phyloP scores from a whole-genome alignment of 2,113 vertebrate species.

The Taxidea taxus region DNA sequence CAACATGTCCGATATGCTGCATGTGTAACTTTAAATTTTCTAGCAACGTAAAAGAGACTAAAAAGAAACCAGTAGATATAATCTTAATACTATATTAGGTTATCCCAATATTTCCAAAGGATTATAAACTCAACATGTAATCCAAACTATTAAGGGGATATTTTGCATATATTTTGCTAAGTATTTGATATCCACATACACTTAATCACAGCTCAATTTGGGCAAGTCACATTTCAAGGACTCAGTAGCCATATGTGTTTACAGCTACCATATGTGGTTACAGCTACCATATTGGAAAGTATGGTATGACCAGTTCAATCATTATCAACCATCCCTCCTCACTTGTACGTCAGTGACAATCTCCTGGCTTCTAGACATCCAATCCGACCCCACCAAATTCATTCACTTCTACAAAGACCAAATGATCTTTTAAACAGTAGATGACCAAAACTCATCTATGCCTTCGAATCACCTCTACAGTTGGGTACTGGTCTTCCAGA shows the following conservation, averaged over 20 bases:
- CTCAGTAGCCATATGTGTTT: not conserved
- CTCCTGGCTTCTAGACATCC: not conserved
- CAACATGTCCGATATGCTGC: accelerated
- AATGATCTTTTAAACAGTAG: accelerated
- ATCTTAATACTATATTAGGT: not conserved
- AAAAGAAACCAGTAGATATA: not conserved
- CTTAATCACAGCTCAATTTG: not conserved
- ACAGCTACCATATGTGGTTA: not conserved
- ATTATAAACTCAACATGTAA: not conserved
- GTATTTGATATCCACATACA: not conserved
- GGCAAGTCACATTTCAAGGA: too few species aligned
- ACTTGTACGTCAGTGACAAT: not conserved
- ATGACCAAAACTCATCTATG: not conserved
- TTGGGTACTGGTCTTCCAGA: not conserved
- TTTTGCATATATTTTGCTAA: not conserved
- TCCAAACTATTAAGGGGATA: not conserved
- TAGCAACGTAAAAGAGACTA: not conserved
- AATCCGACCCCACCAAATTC: not conserved
- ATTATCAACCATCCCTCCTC: not conserved
- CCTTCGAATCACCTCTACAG: not conserved
- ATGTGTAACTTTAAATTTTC: not conserved
- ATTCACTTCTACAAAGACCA: not conserved
- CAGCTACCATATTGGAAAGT: not conserved
- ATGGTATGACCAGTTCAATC: not conserved
- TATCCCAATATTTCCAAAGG: not conserved